A percentile compares a stretch with the other conserved stretches of the same genome.
phyloP scores from a whole-genome alignment of 53 echinoderm and acorn worm genomes.

The Crossaster papposus region DNA sequence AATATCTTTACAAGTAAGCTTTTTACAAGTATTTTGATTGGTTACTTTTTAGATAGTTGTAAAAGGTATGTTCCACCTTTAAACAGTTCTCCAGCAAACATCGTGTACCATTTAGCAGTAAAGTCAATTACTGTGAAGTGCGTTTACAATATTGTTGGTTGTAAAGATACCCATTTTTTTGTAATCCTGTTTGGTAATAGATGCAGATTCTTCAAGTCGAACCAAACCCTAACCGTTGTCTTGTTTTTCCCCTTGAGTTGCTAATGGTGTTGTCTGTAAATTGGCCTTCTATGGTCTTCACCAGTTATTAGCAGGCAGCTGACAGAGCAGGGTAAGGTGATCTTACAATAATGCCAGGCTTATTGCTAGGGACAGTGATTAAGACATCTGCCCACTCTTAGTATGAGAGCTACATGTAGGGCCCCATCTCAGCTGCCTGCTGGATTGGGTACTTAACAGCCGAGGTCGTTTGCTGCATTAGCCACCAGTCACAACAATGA shows the following conservation, averaged over 20 bases:
- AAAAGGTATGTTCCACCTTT: too few species aligned
- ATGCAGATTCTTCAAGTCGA: neutral
- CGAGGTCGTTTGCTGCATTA: neutral
- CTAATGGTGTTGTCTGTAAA: slow-evolving; percentile 46
- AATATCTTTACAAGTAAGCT: too few species aligned
- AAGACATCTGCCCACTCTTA: neutral
- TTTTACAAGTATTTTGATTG: too few species aligned
- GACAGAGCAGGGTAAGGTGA: neutral
- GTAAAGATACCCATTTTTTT: neutral
- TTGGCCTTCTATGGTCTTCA: slow-evolving; percentile 23
- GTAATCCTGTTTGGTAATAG: neutral
- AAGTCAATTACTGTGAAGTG: neutral
- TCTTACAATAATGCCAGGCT: slow-evolving; percentile 6
- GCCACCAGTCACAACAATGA: neutral
- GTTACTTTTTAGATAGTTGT: too few species aligned
- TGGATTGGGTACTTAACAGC: slow-evolving; percentile 4
- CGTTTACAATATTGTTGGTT: neutral
- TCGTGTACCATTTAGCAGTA: too few species aligned
- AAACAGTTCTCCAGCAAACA: too few species aligned
- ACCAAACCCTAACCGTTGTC: neutral
- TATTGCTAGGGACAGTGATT: slow-evolving; percentile 14
- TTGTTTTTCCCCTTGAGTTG: neutral
- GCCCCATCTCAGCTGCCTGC: neutral
- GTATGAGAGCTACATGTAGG: neutral
- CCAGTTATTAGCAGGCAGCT: slow-evolving; percentile 28